Evolutionary conservation across 2,113 vertebrate species (phyloP).

Genomic region (Barbus barbus): DNA sequence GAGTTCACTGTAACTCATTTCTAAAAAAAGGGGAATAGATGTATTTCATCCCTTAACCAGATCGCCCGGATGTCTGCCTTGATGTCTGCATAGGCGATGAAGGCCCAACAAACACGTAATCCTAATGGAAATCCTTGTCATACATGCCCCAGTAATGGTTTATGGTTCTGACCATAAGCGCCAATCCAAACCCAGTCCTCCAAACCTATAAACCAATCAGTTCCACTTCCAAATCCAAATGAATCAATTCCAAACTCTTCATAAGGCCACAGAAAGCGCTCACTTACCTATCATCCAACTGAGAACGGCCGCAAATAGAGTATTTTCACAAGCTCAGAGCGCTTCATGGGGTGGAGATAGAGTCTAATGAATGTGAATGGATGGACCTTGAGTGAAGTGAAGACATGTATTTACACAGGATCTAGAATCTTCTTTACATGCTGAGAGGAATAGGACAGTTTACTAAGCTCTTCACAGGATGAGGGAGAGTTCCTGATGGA

Average conservation of each 20-base stretch:
- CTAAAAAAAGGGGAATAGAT: neutral
- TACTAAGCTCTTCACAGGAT: conserved; percentile 43
- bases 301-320: conserved; percentile 7
- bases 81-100: conserved; percentile 40
- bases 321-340: conserved; percentile 25
- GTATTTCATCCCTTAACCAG: conserved; percentile 6
- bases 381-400: conserved; percentile 25
- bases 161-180: conserved; percentile 56
- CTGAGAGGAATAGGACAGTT: conserved; percentile 33
- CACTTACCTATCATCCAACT: conserved; percentile 32
- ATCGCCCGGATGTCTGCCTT: conserved; percentile 2
- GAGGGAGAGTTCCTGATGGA: conserved; percentile 18
- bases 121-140: conserved; percentile 65
- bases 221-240: conserved; percentile 68
- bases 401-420: conserved; percentile 37
- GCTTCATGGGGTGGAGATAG: conserved; percentile 14
- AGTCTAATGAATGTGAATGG: conserved; percentile 33
- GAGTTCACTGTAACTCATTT: conserved; percentile 13
- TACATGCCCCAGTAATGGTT: conserved; percentile 59
- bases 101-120: conserved; percentile 60
- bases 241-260: conserved; percentile 62
- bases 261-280: conserved; percentile 41
- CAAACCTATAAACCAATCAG: conserved; percentile 64
- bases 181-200: conserved; percentile 51
- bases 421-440: conserved; percentile 56